Base-by-base conservation (phyloP, 2,797 vertebrate genomes). In the Pantherophis alleghaniensis region DNA sequence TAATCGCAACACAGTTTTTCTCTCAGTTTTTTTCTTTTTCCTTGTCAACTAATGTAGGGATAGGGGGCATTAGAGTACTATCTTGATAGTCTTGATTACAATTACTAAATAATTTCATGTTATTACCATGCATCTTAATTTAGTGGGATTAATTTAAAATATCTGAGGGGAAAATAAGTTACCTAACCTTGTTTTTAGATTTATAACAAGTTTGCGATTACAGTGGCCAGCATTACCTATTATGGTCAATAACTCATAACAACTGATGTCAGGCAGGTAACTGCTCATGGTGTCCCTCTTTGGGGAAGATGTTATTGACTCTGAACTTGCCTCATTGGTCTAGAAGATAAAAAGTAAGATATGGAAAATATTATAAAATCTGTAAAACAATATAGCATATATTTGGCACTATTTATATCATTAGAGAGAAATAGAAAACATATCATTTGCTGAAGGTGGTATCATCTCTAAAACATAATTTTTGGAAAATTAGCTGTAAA, bases 321-420 rank as follows among this genome's bases (percentile, higher is more conserved):
- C 99, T 94, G 97, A 98, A 97, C 99, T 99, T 69, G 99, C 98
- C 96, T 99, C 99, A 99, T 99, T 98, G 97, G 98, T 97, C 99
- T 99, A 96, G 86, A 88, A 66, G 94, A 89, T 96, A 91, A 91
- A 11, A 96, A 92, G 94, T 90, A 92, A 96, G 93, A 12, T 69
- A 92, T 42, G 37, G 91, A 55, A 90, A 0, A 0, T 61, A n/a
- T 90, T 74, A 88, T 37, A 28, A 90, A 91, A 66, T 88, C n/a
- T 59, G 42, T 26, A 63, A 53, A 57, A 59, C 94, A 14, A 88
- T 94, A 93, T 6, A 61, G 92, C 51, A 94, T 69, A 94, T n/a
- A 28, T 95, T 37, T 3, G 91, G 5, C 0, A 90, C 26, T 26
- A 74, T 91, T 87, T 53, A 22, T 13, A 91, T 14, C 13, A 42